Evolutionary conservation across 2,888 invertebrate genomes (phyloP).

Genomic region (Diabrotica balteata): DNA sequence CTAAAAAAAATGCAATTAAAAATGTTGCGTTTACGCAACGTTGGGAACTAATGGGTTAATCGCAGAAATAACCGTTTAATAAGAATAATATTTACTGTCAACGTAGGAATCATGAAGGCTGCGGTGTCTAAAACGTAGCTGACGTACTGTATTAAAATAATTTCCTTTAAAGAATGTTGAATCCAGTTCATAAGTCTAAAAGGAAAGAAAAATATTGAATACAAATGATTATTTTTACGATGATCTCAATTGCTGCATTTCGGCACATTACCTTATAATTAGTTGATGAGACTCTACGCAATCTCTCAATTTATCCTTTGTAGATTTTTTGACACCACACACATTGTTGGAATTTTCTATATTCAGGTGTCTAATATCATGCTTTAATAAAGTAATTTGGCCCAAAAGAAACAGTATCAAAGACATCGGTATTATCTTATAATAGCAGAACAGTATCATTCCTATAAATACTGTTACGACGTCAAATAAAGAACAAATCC

Average conservation of each 20-base stretch:
- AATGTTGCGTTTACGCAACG: too few relatives aligned
- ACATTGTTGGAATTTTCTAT: neutral
- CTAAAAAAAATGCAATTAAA: too few relatives aligned
- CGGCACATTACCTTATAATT: neutral
- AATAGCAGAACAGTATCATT: constrained; percentile 19
- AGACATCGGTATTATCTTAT: constrained; percentile 20
- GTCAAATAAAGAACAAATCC: constrained; percentile 24
- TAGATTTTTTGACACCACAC: neutral
- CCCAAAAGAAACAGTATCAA: constrained; percentile 17
- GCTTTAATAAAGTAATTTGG: constrained; percentile 27
- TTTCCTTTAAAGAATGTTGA: constrained; percentile 16
- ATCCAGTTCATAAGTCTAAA: constrained; percentile 26
- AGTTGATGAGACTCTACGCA: constrained; percentile 11
- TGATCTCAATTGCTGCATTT: too few relatives aligned
- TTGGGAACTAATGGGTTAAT: too few relatives aligned
- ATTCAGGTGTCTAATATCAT: constrained; percentile 13
- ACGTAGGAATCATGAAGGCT: constrained; percentile 23
- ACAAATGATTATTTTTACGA: too few relatives aligned
- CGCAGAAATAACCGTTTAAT: too few relatives aligned
- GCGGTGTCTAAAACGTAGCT: constrained; percentile 27
- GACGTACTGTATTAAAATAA: constrained; percentile 23
- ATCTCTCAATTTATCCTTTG: neutral
- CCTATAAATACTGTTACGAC: constrained; percentile 13
- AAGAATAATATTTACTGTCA: constrained; percentile 19
- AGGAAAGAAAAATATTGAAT: too few relatives aligned